Evolutionary conservation across 2,888 invertebrate species (phyloP).

Genomic region (Xestia rhomboidea): DNA sequence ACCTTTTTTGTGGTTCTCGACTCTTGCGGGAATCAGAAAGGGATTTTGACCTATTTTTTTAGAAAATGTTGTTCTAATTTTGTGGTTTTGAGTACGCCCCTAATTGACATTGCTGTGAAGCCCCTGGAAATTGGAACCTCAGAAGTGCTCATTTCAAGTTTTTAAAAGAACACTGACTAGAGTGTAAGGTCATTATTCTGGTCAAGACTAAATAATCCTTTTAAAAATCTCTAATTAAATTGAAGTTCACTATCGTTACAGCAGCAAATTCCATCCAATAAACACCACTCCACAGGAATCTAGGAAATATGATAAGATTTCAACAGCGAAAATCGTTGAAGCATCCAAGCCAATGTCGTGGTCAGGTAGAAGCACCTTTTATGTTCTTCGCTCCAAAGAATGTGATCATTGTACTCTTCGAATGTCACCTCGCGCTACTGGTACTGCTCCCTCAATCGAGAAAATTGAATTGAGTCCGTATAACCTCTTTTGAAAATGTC

Average conservation of each 20-base stretch:
- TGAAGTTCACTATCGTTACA: neutral
- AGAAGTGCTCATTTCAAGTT: neutral
- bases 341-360: constrained; percentile 62
- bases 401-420: constrained; percentile 73
- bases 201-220: neutral
- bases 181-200: neutral
- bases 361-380: constrained; percentile 71
- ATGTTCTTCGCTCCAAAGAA: constrained; percentile 69
- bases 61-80: neutral
- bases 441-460: constrained; percentile 70
- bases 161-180: neutral
- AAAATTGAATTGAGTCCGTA: constrained; percentile 80
- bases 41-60: neutral
- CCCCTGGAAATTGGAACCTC: neutral
- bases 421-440: constrained; percentile 69
- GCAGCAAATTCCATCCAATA: constrained; percentile 33
- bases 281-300: constrained; percentile 26
- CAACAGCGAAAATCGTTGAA: constrained; percentile 46
- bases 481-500: constrained; percentile 73
- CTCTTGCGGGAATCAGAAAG: neutral
- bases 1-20: constrained; percentile 21
- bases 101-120: neutral
- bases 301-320: constrained; percentile 61
- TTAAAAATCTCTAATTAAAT: constrained; percentile 4
- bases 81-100: neutral